phyloP scores from a whole-genome alignment of 2,797 vertebrate species.

The Halcyon smyrnensis region DNA sequence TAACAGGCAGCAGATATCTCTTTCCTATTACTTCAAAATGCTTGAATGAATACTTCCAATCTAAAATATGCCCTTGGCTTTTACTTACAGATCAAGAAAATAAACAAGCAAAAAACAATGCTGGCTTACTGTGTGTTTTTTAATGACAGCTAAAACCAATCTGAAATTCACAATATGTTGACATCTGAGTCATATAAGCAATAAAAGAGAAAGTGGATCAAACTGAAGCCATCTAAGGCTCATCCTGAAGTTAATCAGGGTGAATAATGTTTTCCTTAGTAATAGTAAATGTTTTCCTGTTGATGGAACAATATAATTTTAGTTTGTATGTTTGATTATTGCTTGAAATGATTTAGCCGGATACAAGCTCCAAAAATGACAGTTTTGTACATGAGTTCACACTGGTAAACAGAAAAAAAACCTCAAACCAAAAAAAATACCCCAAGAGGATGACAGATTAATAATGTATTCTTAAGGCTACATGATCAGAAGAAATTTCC shows the following conservation, averaged over 20 bases:
- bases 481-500: not conserved
- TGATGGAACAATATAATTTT: not conserved
- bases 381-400: not conserved
- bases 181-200: not conserved
- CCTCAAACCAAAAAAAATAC: not conserved
- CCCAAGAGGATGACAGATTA: not conserved
- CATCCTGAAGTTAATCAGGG: slow-evolving; percentile 16
- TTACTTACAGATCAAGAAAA: slow-evolving; percentile 17
- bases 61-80: not conserved
- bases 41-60: not conserved
- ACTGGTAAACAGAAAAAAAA: not conserved
- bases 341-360: not conserved
- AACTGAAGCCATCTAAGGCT: slow-evolving; percentile 10
- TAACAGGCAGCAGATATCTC: not conserved
- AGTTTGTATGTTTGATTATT: not conserved
- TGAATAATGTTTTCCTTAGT: slow-evolving; percentile 44
- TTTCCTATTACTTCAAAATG: not conserved
- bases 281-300: slow-evolving; percentile 20
- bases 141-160: slow-evolving; percentile 10
- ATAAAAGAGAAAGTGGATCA: slow-evolving; percentile 29
- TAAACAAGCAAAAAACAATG: not conserved
- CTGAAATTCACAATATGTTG: slow-evolving; percentile 22
- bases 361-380: not conserved
- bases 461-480: not conserved
- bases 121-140: not conserved